These are phyloP conservation scores for Pantala flavescens DNA, from an alignment of 1,140 invertebrate species.

Conservation along the genomic window DNA sequence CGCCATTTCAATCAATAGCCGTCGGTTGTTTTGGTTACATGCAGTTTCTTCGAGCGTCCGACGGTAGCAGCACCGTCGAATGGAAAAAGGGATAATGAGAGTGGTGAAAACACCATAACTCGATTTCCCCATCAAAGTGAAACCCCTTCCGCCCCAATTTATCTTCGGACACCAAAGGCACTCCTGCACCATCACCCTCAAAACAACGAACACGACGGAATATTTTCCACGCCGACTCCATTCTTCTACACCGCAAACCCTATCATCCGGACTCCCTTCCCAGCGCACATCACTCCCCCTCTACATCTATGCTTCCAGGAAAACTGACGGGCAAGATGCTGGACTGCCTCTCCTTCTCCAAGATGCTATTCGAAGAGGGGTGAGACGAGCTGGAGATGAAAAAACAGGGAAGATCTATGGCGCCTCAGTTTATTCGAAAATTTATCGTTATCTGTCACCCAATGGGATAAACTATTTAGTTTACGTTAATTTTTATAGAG, in stretches of 20 bases:
- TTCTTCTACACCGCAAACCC: not conserved
- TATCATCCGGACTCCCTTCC: not conserved
- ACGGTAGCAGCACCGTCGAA: too few relatives aligned
- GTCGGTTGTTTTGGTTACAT: too few relatives aligned
- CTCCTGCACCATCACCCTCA: conserved; percentile 2
- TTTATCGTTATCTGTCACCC: too few relatives aligned
- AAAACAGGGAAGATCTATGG: too few relatives aligned
- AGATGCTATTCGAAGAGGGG: not conserved
- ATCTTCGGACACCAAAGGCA: not conserved
- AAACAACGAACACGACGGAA: conserved; percentile 5
- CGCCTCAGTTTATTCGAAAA: too few relatives aligned
- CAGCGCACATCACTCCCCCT: not conserved
- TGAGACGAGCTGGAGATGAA: not conserved
- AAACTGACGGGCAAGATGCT: conserved; percentile 7
- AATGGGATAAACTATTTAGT: too few relatives aligned
- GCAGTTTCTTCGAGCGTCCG: too few relatives aligned
- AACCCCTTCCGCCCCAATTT: not conserved
- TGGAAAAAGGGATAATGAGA: too few relatives aligned
- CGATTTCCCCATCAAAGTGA: too few relatives aligned
- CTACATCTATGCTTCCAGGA: not conserved
- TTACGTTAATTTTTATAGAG: too few relatives aligned
- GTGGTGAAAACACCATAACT: too few relatives aligned
- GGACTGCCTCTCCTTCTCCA: not conserved
- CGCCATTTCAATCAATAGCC: too few relatives aligned
- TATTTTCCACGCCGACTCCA: not conserved